Base-by-base conservation (phyloP, 2,113 vertebrate species). In the Tursiops truncatus region DNA sequence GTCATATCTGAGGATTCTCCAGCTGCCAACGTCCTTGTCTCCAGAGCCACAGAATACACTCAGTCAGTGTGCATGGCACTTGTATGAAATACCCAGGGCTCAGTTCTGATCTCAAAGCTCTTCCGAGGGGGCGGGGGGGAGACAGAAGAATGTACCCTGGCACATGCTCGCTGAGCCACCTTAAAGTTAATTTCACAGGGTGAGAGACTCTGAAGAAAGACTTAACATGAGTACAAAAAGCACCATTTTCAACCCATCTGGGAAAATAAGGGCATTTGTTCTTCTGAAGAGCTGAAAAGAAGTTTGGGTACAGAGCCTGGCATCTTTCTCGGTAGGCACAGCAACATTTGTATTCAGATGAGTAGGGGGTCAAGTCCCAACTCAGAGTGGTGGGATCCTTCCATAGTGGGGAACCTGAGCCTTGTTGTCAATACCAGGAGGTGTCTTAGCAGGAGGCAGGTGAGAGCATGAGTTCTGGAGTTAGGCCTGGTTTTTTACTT, bases 251-350 rank as follows among this genome's bases (percentile, higher is more conserved):
- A 83, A 87, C 33, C 33, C 12, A 3, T 93, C 44, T 83, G 50
- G 62, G 53, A 90, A 92, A 97, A 96, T 62, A 93, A 97, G 68
- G 63, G 58, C 21, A 25, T 88, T 95, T 94, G 79, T 56, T 82
- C 73, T 95, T 70, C 77, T 62, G 31, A 96, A 91, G 47, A 79
- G 20, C 76, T 31, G 11, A 67, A 92, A 94, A n/a, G 9, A 80
- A 87, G 62, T 67, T 83, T 91, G 93, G 96, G 91, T 89, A 20
- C 21, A 8, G 33, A 94, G 67, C 67, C 97, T 96, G 68, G 83
- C 62, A 77, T 87, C 79, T 83, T 67, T 58, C 28, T 95, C 50
- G 4, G 50, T 41, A 79, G 50, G 81, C 84, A 85, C 76, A 89
- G 91, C 36, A 74, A 83, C 36, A 56, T 93, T 83, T 94, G 58